These are phyloP conservation scores for Drosophila sturtevanti DNA, from an alignment of 1,140 invertebrate genomes.

Conservation along the genomic window DNA sequence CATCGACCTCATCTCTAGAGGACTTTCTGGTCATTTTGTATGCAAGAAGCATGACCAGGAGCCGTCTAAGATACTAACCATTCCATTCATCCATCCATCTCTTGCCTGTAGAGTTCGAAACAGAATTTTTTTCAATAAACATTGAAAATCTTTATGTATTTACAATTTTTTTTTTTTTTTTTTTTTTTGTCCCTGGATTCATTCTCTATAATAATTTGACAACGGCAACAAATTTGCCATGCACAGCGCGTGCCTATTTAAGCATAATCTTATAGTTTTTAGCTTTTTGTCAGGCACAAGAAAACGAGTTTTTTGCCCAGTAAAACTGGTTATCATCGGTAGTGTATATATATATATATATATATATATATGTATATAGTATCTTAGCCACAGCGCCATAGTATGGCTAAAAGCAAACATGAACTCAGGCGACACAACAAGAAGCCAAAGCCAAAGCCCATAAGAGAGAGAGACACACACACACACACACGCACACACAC, in stretches of 20 bases:
- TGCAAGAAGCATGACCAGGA: constrained; percentile 28
- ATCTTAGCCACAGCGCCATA: constrained; percentile 9
- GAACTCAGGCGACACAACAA: constrained; percentile 58
- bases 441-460: constrained; percentile 12
- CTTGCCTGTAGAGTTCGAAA: too few species aligned
- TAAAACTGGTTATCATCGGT: constrained; percentile 37
- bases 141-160: constrained; percentile 38
- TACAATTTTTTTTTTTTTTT: too few species aligned
- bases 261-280: constrained; percentile 16
- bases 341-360: too few species aligned
- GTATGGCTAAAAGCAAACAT: constrained; percentile 55
- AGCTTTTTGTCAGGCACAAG: constrained; percentile 42
- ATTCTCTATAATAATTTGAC: not conserved
- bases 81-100: too few species aligned
- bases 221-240: constrained; percentile 34
- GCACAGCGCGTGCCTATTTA: constrained; percentile 45
- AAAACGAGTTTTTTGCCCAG: constrained; percentile 39
- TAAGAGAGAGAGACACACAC: constrained; percentile 17
- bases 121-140: constrained; percentile 41
- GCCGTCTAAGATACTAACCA: not conserved
- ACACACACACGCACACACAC: constrained; percentile 7
- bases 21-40: constrained; percentile 20
- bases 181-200: not conserved
- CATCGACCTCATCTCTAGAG: not conserved
- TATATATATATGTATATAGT: too few species aligned